Percentiles rank a stretch among this genome's conserved stretches.
Evolutionary conservation across 2,888 invertebrate species (phyloP).

Genomic region (Toxonevra muliebris): DNA sequence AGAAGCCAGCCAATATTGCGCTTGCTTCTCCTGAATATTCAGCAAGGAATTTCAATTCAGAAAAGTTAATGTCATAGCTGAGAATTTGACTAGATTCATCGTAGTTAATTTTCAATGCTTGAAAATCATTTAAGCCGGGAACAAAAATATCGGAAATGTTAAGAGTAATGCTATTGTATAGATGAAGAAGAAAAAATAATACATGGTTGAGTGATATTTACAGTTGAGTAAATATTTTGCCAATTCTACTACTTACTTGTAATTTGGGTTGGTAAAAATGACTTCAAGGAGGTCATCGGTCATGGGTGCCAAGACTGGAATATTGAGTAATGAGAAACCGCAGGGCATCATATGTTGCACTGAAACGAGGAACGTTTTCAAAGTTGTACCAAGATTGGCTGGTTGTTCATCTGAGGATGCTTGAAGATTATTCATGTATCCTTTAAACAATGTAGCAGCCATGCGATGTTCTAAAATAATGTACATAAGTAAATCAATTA

Average conservation of each 20-base stretch:
- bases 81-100: slow-evolving; percentile 40
- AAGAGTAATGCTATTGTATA: slow-evolving; percentile 40
- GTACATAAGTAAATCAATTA: slow-evolving; percentile 25
- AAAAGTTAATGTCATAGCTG: slow-evolving; percentile 46
- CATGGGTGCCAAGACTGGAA: slow-evolving; percentile 49
- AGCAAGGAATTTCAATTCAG: slow-evolving; percentile 45
- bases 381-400: slow-evolving; percentile 41
- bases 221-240: slow-evolving; percentile 22
- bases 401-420: neutral
- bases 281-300: slow-evolving; percentile 32
- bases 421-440: too few relatives aligned
- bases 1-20: slow-evolving; percentile 40
- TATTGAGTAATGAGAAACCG: slow-evolving; percentile 43
- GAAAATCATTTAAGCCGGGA: slow-evolving; percentile 45
- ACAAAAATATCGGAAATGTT: slow-evolving; percentile 48
- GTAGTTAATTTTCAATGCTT: slow-evolving; percentile 41
- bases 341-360: slow-evolving; percentile 51
- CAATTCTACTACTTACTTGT: slow-evolving; percentile 30
- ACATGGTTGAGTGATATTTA: neutral
- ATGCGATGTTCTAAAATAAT: neutral
- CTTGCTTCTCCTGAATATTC: slow-evolving; percentile 36
- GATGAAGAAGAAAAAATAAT: too few relatives aligned
- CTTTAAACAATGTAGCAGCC: slow-evolving; percentile 6
- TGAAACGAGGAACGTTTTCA: slow-evolving; percentile 39
- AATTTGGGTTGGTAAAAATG: slow-evolving; percentile 30